A percentile compares a stretch with the other conserved stretches of the same genome.
These are phyloP conservation scores for Smittia aterrima DNA, from an alignment of 2,888 invertebrate species.

Conservation along the genomic window DNA sequence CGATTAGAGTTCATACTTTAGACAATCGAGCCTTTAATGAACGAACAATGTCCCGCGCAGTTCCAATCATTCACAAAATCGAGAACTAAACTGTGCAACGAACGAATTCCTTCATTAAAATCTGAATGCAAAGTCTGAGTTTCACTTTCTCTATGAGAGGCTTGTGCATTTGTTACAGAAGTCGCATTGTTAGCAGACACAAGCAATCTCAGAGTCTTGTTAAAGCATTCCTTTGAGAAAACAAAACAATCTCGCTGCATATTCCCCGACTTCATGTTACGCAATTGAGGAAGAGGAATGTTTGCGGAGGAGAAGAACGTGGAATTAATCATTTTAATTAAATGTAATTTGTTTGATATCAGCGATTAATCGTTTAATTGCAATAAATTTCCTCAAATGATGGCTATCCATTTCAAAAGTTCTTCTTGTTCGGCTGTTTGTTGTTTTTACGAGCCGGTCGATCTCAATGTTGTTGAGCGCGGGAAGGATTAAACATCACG, in stretches of 20 bases:
- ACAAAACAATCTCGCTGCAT: slow-evolving; percentile 9
- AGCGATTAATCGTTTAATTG: slow-evolving; percentile 23
- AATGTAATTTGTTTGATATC: slow-evolving; percentile 26
- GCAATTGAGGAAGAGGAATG: background rate
- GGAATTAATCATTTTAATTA: slow-evolving; percentile 27
- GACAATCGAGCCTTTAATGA: slow-evolving; percentile 28
- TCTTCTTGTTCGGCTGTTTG: background rate
- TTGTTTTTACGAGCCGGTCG: slow-evolving; percentile 13
- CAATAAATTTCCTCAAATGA: slow-evolving; percentile 14
- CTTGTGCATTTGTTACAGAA: background rate
- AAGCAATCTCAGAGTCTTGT: slow-evolving; percentile 16
- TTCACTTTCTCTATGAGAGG: background rate
- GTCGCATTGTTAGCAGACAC: background rate
- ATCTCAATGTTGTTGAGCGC: background rate
- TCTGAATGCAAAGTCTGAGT: too few species aligned
- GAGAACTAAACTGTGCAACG: too few species aligned
- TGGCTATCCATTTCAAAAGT: background rate
- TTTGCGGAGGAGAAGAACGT: background rate
- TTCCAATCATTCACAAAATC: background rate
- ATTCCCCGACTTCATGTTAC: background rate
- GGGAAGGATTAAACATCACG: slow-evolving; percentile 19
- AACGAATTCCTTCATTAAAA: too few species aligned
- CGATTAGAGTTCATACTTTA: background rate
- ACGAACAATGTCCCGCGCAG: background rate
- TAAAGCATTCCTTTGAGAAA: background rate